Evolutionary conservation across 2,113 vertebrate genomes (phyloP), one percentile per base, ranked within the genome.

Genomic region (Beaufortia kweichowensis): DNA sequence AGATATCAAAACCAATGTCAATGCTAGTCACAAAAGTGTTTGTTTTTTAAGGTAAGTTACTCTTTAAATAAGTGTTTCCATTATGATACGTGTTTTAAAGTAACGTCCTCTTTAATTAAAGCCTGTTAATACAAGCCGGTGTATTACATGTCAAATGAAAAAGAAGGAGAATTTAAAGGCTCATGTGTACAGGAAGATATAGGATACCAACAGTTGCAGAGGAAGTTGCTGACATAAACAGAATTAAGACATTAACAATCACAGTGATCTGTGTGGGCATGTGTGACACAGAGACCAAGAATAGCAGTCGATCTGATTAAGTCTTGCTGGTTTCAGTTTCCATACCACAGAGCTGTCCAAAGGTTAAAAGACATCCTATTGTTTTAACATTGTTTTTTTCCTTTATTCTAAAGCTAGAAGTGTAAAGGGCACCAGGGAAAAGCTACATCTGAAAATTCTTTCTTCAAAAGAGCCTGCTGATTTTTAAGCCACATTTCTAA

Each of bases 331-430:
- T 15, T 60, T 71, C 39, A 53, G 17, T 53, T 55, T 71, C 8
- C 53, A 56, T 56, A 23, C 23, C 6, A 26, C 31, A 63, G 24
- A 35, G 56, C 26, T 48, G 70, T 23, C 23, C 12, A 33, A 35
- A 14, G 28, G 28, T 72, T 50, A 76, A 80, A 80, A 62, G 56
- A 71, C 68, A 60, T 19, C 15, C 4, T 55, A 62, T 66, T 76
- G 48, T 48, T 71, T 33, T 72, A 26, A 60, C 41, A 65, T 28
- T 10, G 26, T 21, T 59, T 53, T 79, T 68, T n/a, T 33, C 28
- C 41, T 11, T 0, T 23, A 33, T 53, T 61, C 6, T 28, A 60
- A 60, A 24, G 5, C 24, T 5, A 41, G 19, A 35, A 69, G 69
- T 6, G 9, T 71, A 24, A 56, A 35, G 53, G 50, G 12, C 31